phyloP scores from a whole-genome alignment of 2,888 invertebrate genomes.

The Pocota personata region DNA sequence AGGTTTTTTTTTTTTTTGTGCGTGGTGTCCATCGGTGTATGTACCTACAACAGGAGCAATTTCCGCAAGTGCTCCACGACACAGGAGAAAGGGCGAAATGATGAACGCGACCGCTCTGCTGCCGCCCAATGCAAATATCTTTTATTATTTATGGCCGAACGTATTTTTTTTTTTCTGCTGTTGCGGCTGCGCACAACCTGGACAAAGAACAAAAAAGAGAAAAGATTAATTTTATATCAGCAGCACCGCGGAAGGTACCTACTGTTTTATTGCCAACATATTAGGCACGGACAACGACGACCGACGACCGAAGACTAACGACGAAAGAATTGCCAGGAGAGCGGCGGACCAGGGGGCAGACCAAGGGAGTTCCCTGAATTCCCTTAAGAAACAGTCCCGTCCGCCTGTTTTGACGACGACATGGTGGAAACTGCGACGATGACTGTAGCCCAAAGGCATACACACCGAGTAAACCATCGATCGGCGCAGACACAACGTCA shows the following conservation, averaged over 20 bases:
- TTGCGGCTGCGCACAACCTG: slow-evolving; percentile 30
- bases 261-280: slow-evolving; percentile 79
- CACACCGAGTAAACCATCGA: slow-evolving; percentile 44
- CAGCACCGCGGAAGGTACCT: slow-evolving; percentile 74
- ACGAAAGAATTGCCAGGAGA: slow-evolving; percentile 28
- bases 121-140: slow-evolving; percentile 76
- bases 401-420: slow-evolving; percentile 45
- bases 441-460: slow-evolving; percentile 64
- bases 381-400: slow-evolving; percentile 61
- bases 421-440: slow-evolving; percentile 52
- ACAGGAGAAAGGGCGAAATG: slow-evolving; percentile 48
- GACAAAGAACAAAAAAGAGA: not conserved
- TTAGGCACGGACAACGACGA: slow-evolving; percentile 76
- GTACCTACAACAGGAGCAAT: slow-evolving; percentile 51
- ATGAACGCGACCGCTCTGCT: slow-evolving; percentile 62
- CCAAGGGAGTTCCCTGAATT: slow-evolving; percentile 77
- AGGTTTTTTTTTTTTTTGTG: slow-evolving; percentile 7
- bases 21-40: not conserved
- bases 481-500: slow-evolving; percentile 68
- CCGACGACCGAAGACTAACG: too few relatives aligned
- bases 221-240: slow-evolving; percentile 73
- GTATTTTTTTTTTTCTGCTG: slow-evolving; percentile 3
- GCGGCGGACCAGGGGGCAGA: slow-evolving; percentile 45
- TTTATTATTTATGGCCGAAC: slow-evolving; percentile 77
- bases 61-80: slow-evolving; percentile 17